Evolutionary conservation across 2,797 vertebrate species (phyloP).

Genomic region (Pyrrhura leucotis): DNA sequence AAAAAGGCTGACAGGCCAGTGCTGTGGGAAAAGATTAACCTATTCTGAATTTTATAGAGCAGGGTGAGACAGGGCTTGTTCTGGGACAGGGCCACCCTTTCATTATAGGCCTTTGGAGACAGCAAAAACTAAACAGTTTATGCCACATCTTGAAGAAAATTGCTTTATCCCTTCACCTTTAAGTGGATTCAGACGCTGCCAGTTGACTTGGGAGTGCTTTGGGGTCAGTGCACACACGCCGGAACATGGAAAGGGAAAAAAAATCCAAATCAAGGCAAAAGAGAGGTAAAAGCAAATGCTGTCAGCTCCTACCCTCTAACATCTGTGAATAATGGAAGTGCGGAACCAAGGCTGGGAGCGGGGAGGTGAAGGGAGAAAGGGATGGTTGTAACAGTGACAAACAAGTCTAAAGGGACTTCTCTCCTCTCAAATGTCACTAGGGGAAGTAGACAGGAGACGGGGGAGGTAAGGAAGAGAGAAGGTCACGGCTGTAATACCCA

Average conservation of each 20-base stretch:
- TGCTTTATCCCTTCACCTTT: constrained; percentile 76
- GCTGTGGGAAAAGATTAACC: constrained; percentile 51
- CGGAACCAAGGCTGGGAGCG: not conserved
- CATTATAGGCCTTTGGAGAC: constrained; percentile 72
- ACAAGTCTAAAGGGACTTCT: constrained; percentile 59
- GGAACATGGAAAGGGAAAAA: not conserved
- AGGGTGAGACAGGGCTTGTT: constrained; percentile 39
- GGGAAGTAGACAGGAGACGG: constrained; percentile 66
- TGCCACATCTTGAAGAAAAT: constrained; percentile 75
- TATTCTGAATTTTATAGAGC: constrained; percentile 57
- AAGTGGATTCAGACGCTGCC: constrained; percentile 76
- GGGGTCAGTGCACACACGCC: constrained; percentile 72
- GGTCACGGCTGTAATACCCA: constrained; percentile 70
- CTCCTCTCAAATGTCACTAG: constrained; percentile 72
- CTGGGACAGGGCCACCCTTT: constrained; percentile 55
- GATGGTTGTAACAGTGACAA: constrained; percentile 60
- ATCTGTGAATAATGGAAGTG: constrained; percentile 68
- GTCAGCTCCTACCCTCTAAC: constrained; percentile 64
- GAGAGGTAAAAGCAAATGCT: constrained; percentile 37
- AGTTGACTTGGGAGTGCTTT: constrained; percentile 70
- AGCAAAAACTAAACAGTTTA: constrained; percentile 73
- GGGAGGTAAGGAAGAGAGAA: constrained; percentile 70
- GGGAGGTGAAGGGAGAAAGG: constrained; percentile 39
- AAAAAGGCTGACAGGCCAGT: constrained; percentile 18
- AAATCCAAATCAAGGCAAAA: constrained; percentile 17